Conservation (phyloP, 2,888 invertebrate species). For the Hartigia nigra region DNA sequence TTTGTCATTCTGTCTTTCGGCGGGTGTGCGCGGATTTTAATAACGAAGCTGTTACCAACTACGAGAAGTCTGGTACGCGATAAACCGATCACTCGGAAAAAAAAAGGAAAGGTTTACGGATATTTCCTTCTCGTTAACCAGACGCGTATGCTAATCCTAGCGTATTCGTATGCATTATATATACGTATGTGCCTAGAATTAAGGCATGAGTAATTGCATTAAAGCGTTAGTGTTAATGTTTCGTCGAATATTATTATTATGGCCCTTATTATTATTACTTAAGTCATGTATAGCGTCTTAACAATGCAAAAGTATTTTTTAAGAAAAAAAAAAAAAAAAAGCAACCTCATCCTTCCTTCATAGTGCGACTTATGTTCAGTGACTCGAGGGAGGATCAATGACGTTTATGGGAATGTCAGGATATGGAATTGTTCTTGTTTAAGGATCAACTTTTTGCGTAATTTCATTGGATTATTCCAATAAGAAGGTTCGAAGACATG, state of each 20-base stretch:
- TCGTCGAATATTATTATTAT: background rate
- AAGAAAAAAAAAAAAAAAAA: background rate
- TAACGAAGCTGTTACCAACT: background rate
- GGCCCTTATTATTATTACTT: background rate
- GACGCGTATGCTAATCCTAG: background rate
- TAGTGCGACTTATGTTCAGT: background rate
- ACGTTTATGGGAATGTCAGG: background rate
- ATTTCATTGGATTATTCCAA: background rate
- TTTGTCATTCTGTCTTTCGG: background rate
- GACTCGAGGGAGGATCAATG: background rate
- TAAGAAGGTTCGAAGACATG: background rate
- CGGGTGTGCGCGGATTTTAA: background rate
- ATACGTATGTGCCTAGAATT: constrained; percentile 2
- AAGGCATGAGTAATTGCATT: constrained; percentile 2
- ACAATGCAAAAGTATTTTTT: background rate
- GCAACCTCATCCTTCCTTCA: background rate
- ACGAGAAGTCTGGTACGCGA: background rate
- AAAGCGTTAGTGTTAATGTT: background rate
- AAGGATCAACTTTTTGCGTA: background rate
- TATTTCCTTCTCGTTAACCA: background rate
- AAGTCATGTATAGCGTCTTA: background rate
- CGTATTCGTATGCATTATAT: constrained; percentile 2
- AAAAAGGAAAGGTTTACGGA: background rate
- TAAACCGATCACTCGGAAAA: background rate
- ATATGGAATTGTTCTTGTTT: too few relatives aligned